Percentiles rank a stretch among this genome's conserved stretches.
Conservation (phyloP, 2,113 vertebrate genomes). For the Lagopus muta region DNA sequence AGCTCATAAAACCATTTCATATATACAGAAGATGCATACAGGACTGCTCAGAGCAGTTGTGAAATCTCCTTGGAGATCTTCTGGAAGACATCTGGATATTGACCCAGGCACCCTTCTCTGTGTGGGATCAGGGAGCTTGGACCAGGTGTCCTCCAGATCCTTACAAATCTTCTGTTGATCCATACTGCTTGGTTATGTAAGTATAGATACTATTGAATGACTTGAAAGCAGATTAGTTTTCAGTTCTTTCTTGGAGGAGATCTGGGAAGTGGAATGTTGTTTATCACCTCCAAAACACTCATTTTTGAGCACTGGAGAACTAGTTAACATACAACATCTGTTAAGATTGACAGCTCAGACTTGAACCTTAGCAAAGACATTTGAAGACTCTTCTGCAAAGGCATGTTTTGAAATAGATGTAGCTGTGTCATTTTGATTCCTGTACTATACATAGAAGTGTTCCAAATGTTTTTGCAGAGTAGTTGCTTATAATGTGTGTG, state of each 20-base stretch:
- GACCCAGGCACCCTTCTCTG: not conserved
- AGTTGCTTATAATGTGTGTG: not conserved
- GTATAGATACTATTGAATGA: not conserved
- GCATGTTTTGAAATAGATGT: not conserved
- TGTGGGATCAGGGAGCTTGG: not conserved
- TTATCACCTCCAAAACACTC: not conserved
- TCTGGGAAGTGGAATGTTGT: not conserved
- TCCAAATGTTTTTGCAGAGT: not conserved
- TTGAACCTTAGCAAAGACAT: not conserved
- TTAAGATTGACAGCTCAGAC: not conserved
- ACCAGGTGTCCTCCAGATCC: not conserved
- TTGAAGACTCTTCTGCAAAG: not conserved
- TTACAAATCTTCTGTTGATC: not conserved
- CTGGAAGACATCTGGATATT: accelerated
- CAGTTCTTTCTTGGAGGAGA: not conserved
- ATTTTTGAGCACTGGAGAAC: not conserved
- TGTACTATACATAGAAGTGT: not conserved
- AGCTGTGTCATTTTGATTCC: not conserved
- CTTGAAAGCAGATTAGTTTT: not conserved
- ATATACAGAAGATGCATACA: not conserved
- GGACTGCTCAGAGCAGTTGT: not conserved
- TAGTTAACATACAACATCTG: not conserved
- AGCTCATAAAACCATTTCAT: not conserved
- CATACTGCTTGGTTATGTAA: not conserved
- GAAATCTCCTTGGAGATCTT: not conserved